Evolutionary conservation across 2,888 invertebrate species (phyloP), one percentile per base, ranked within the genome.

Genomic region (Dryocosmus kuriphilus): DNA sequence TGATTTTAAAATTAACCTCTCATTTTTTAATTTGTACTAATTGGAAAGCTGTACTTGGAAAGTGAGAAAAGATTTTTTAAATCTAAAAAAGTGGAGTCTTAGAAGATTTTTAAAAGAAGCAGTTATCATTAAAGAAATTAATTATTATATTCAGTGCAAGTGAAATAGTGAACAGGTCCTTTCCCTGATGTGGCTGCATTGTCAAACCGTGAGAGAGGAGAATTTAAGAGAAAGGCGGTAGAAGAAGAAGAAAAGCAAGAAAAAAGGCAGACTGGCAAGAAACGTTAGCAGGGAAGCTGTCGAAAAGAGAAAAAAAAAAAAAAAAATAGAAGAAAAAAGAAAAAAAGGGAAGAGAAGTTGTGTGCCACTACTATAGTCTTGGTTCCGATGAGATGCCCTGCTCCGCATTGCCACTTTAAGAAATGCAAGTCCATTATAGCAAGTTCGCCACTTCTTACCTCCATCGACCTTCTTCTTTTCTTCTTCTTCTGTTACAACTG

Each of bases 301-400:
- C 11, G 24, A 57, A 24, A 57, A 57, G 19, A 51, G n/a, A 41
- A 41, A 4, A 41, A 24, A 74, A 63, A n/a, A 65, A 65, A 78
- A 55, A 61, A 62, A 57, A 11, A 67, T 77, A 30, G 65, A 75
- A 60, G 63, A 51, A 14, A 60, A 51, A 19, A 73, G 65, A n/a
- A 67, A 77, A 30, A 71, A 75, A 60, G 63, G 57, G 19, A 60
- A 51, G 27, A 73, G 65, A n/a, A 71, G 30, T 51, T 51, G 85
- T 88, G 88, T 88, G 85, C 88, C 83, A 89, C 86, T n/a, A n/a
- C n/a, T n/a, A n/a, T 89, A 86, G 87, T 85, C 87, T 82, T 84
- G 88, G 88, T 88, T 82, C 16, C 41, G 41, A 41, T 88, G 81
- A 82, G 84, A 77, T 88, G 88, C 85, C 88, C 88, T 88, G 89